These are phyloP conservation scores for Dendrolimus pini DNA, from an alignment of 2,888 invertebrate species.

Conservation along the genomic window DNA sequence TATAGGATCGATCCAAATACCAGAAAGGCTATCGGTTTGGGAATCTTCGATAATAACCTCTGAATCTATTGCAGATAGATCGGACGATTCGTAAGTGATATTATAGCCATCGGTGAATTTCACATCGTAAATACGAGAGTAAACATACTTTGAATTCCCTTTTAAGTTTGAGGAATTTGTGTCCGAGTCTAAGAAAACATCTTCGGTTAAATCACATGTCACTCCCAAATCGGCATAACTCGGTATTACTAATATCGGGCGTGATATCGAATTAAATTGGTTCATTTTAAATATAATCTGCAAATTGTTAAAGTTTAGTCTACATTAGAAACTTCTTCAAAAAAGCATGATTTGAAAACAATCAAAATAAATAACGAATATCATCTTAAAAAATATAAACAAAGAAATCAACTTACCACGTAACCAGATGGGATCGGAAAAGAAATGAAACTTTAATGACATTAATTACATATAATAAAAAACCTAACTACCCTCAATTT, in stretches of 20 bases:
- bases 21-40: slow-evolving; percentile 31
- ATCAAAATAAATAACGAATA: neutral
- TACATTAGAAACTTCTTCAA: no score
- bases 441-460: neutral
- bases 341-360: no score
- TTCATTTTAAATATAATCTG: no score
- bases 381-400: neutral
- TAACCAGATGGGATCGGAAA: neutral
- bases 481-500: no score
- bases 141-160: slow-evolving; percentile 44
- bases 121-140: slow-evolving; percentile 52
- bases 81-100: slow-evolving; percentile 16
- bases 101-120: slow-evolving; percentile 46
- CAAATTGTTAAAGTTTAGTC: no score
- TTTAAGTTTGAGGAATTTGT: slow-evolving; percentile 48
- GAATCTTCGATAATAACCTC: neutral
- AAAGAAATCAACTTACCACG: neutral
- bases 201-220: slow-evolving; percentile 40
- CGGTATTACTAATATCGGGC: no score
- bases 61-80: neutral
- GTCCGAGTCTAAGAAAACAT: slow-evolving; percentile 48
- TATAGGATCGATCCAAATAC: slow-evolving; percentile 60
- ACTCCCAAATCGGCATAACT: slow-evolving; percentile 26
- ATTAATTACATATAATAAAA: no score
- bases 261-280: no score